phyloP scores from a whole-genome alignment of 2,797 vertebrate genomes.

The Nyctalus aviator region DNA sequence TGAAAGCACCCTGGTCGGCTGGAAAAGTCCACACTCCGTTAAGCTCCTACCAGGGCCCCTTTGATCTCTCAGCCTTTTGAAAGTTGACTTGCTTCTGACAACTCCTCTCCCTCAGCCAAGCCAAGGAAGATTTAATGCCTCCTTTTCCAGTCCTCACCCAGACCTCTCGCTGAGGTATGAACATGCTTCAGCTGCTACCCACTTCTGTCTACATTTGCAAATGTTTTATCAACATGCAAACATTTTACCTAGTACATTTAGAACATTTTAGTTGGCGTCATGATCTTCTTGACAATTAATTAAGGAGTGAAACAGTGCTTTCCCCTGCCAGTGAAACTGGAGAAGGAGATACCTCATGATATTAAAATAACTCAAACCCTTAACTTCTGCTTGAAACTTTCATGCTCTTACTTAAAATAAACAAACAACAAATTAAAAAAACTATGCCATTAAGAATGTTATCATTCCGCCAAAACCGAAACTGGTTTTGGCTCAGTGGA shows the following conservation, averaged over 20 bases:
- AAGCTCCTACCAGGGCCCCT: neutral
- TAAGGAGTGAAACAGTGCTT: neutral
- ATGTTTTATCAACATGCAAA: conserved; percentile 14
- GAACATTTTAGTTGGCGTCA: neutral
- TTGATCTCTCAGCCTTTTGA: neutral
- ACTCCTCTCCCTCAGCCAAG: neutral
- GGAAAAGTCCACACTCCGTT: neutral
- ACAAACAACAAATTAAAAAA: neutral
- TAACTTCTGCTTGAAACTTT: neutral
- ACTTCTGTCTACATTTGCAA: neutral
- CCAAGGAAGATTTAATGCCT: neutral
- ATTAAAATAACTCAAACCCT: conserved; percentile 28
- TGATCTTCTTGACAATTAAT: neutral
- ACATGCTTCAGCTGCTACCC: neutral
- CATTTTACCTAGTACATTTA: neutral
- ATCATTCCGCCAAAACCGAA: neutral
- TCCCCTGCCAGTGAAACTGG: neutral
- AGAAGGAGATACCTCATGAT: neutral
- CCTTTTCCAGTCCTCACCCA: neutral
- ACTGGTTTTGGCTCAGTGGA: too few relatives aligned
- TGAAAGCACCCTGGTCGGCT: neutral
- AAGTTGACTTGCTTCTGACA: neutral
- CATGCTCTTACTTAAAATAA: neutral
- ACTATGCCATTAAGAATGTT: neutral
- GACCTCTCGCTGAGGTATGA: neutral